Percentiles rank a stretch among this genome's conserved stretches.
phyloP scores from a whole-genome alignment of 2,797 vertebrate genomes.

The Syndactyla subalaris region DNA sequence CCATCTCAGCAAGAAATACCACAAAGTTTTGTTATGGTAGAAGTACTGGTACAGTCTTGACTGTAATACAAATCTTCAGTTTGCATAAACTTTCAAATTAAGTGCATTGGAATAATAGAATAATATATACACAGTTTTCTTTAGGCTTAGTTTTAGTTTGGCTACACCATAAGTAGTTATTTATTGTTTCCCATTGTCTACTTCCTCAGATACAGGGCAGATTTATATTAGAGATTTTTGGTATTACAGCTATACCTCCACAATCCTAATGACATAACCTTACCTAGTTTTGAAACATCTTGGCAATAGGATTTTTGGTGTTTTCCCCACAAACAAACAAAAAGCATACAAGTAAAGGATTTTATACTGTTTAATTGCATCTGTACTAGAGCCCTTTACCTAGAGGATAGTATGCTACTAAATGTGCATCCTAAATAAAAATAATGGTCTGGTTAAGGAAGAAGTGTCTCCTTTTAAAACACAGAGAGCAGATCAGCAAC shows the following conservation, averaged over 20 bases:
- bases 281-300: neutral
- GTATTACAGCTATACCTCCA: neutral
- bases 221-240: neutral
- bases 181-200: neutral
- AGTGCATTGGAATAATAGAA: neutral
- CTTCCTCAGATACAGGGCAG: neutral
- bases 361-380: neutral
- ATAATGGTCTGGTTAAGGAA: neutral
- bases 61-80: neutral
- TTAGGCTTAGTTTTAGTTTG: neutral
- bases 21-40: neutral
- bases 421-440: neutral
- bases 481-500: neutral
- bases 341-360: neutral
- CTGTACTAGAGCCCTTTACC: neutral
- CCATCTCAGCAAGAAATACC: neutral
- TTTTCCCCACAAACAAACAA: neutral
- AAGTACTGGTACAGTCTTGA: neutral
- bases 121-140: neutral
- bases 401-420: neutral
- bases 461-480: neutral
- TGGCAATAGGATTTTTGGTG: neutral
- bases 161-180: neutral
- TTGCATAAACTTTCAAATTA: slow-evolving; percentile 2
- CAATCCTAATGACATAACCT: neutral